Base-by-base conservation (phyloP, 2,888 invertebrate species). In the Lithophane leautieri region DNA sequence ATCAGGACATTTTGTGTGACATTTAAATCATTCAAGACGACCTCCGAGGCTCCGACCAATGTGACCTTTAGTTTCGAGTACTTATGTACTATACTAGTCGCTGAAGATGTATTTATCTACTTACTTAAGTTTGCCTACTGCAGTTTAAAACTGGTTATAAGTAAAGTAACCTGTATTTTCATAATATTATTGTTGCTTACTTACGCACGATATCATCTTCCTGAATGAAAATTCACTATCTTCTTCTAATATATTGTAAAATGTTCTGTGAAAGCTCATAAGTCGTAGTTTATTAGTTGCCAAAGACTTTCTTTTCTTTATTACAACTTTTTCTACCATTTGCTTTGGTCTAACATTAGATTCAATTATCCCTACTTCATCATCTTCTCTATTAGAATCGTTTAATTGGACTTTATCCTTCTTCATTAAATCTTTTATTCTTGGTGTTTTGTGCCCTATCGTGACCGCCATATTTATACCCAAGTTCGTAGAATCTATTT, bases 51-150 rank as follows among this genome's bases (percentile, higher is more conserved):
- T 70, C 67, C 16, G 11, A 63, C 16, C 44, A 69, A 65, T 52
- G 34, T 75, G 70, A 81, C 83, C 62, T 81, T 81, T 81, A 14
- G 9, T 66, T 74, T 70, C 50, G 34, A 83, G 62, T 34, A 54
- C n/a, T n/a, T n/a, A n/a, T n/a, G n/a, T n/a, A n/a, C n/a, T n/a
- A n/a, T n/a, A n/a, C n/a, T 22, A 14, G 50, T 42, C 52, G 11
- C 34, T 52, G 44, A 67, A 67, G 34, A 62, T 54, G 19, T 40
- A 40, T 42, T 74, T 19, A 44, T 4, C 19, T 12, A 19, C 22
- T 28, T 19, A 25, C 25, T 28, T 50, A 34, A 11, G n/a, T 47
- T 42, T 50, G 4, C 22, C 7, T 34, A 3, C 16, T n/a, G 28
- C 11, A 25, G n/a, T 54, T 42, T 3, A 28, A 71, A 28, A 52